Base-by-base conservation (phyloP, 1,140 invertebrate genomes). In the Caerostris extrusa region DNA sequence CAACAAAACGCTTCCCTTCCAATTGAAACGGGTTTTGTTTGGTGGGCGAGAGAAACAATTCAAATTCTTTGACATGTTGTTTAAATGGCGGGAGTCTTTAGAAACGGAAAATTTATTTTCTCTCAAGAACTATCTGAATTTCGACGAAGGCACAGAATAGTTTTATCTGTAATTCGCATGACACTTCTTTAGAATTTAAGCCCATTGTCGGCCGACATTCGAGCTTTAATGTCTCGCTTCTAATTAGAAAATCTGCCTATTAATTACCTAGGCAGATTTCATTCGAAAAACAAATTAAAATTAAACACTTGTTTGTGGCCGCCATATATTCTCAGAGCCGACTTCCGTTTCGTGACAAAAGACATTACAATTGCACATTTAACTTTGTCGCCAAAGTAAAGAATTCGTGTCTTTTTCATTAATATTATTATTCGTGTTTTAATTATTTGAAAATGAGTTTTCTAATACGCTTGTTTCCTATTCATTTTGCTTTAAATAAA, bases 221-320 rank as follows among this genome's bases (percentile, higher is more conserved):
- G 58, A 53, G 50, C 61, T 14, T 89, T 89, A 89, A 89, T 89
- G 87, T 89, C 64, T 69, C 87, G 87, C 71, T 89, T 89, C 61
- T 89, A 89, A 89, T 89, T 89, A 89, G 87, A 89, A 64, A 69
- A 12, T 34, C 50, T 7, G 8, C 6, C 87, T 89, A 89, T 89
- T 89, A 89, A 89, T 89, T 89, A 89, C 87, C 87, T 55, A 89
- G 60, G 87, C 64, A 89, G 87, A 89, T 71, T 89, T 89, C 64
- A 69, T 19, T 71, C 60, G 12, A 69, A 71, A 69, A 89, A 12
- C 87, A 89, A 89, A 89, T 89, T 89, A 89, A 89, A 77, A 77
- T 77, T 77, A 77, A 64, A 89, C 82, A 69, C 87, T 89, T 89
- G 87, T 89, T 89, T 89, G 87, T 69, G 34, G n/a, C 50, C 19